Percentiles rank a stretch among this genome's conserved stretches.
Evolutionary conservation across 2,888 invertebrate species (phyloP).

Genomic region (Blera fallax): DNA sequence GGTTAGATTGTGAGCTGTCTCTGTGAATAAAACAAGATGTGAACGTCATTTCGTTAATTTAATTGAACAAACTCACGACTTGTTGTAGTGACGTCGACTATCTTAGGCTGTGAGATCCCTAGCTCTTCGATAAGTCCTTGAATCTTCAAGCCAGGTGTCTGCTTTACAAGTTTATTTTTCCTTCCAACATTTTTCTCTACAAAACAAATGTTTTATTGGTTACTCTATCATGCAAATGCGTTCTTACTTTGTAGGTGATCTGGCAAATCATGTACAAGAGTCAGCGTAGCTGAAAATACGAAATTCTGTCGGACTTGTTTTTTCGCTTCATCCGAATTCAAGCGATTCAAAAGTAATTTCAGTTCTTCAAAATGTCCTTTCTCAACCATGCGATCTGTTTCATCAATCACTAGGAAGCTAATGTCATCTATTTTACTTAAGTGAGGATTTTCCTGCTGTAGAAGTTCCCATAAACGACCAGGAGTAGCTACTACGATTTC

Average conservation of each 20-base stretch:
- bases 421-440: conserved; percentile 87
- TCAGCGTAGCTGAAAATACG: conserved; percentile 98
- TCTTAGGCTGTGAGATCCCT: conserved; percentile 94
- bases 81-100: conserved; percentile 94
- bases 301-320: conserved; percentile 91
- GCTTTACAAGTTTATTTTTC: conserved; percentile 83
- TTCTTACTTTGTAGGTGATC: conserved; percentile 85
- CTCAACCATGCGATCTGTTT: conserved; percentile 99
- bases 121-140: conserved; percentile 89
- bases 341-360: conserved; percentile 88
- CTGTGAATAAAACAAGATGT: conserved; percentile 79
- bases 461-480: conserved; percentile 97
- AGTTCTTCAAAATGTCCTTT: conserved; percentile 97
- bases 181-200: conserved; percentile 78
- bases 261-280: conserved; percentile 93
- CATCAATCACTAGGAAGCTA: conserved; percentile 96
- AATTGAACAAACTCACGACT: conserved; percentile 82
- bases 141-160: conserved; percentile 89
- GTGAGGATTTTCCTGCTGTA: conserved; percentile 90
- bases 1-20: conserved; percentile 91
- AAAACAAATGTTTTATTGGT: neutral
- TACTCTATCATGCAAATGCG: neutral
- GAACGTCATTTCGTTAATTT: neutral
- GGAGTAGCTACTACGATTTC: conserved; percentile 99
- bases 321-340: conserved; percentile 87